Percentiles rank a stretch among this genome's conserved stretches.
These are phyloP conservation scores for Listronotus bonariensis DNA, from an alignment of 1,140 invertebrate genomes.

Conservation along the genomic window DNA sequence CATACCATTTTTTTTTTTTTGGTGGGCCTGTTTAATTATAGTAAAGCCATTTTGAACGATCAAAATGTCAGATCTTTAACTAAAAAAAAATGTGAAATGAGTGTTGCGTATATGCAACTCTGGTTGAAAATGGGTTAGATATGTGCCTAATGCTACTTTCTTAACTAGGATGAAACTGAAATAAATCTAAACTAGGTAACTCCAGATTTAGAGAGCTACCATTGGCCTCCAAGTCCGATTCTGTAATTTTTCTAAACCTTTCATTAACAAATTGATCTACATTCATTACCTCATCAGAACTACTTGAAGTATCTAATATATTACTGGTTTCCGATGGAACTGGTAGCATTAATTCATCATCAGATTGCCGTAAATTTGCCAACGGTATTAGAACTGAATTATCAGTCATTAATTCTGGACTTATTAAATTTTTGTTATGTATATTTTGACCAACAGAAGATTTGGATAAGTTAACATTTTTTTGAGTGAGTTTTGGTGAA, in stretches of 20 bases:
- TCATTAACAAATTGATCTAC: conserved; percentile 54
- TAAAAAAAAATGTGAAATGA: too few relatives aligned
- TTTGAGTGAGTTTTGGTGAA: conserved; percentile 12
- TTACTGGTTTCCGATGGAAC: conserved; percentile 37
- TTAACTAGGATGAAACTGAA: conserved; percentile 49
- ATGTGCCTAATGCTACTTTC: not conserved
- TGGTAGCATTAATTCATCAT: conserved; percentile 47
- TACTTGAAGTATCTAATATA: conserved; percentile 49
- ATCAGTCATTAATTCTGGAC: conserved; percentile 40
- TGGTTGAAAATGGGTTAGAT: too few relatives aligned
- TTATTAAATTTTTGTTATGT: conserved; percentile 11
- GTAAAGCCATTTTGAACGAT: too few relatives aligned
- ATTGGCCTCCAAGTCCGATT: conserved; percentile 44
- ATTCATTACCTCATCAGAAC: conserved; percentile 53
- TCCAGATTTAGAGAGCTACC: conserved; percentile 44
- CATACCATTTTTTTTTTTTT: too few relatives aligned
- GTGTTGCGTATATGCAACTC: too few relatives aligned
- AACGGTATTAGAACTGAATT: conserved; percentile 36
- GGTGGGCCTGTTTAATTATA: too few relatives aligned
- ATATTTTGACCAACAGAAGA: not conserved
- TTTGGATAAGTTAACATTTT: not conserved
- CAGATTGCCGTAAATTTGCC: conserved; percentile 38
- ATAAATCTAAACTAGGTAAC: conserved; percentile 48
- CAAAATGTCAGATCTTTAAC: too few relatives aligned
- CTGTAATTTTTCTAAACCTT: conserved; percentile 51